A percentile compares a stretch with the other conserved stretches of the same genome.
Conservation (phyloP, 2,888 invertebrate species). For the Ashinkailepas kermadecensis region DNA sequence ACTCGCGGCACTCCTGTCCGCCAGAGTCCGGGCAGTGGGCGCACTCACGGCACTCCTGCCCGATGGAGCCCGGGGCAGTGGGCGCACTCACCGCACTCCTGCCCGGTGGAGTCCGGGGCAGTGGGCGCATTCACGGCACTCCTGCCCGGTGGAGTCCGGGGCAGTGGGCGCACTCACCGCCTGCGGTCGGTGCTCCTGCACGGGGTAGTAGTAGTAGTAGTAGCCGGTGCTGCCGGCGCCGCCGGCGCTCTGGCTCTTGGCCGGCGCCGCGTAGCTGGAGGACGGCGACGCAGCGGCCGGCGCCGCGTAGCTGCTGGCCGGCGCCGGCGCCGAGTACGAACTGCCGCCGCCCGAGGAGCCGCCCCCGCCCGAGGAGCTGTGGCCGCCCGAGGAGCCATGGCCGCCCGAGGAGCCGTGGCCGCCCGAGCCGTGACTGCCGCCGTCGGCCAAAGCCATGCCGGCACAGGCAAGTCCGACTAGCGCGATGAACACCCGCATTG, state of each 20-base stretch:
- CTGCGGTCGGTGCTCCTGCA: constrained; percentile 24
- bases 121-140: no score
- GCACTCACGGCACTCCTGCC: no score
- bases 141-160: no score
- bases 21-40: no score
- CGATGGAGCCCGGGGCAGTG: no score
- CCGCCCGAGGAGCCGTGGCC: not conserved
- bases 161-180: not conserved
- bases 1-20: no score
- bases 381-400: not conserved
- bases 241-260: not conserved
- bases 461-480: not conserved
- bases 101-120: no score
- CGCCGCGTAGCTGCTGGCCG: not conserved
- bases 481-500: not conserved
- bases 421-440: not conserved
- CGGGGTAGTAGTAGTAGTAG: constrained; percentile 29
- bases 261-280: not conserved
- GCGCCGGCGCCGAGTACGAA: not conserved
- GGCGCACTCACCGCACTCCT: no score
- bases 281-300: not conserved
- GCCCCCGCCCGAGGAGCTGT: not conserved
- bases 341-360: not conserved
- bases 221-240: constrained; percentile 14
- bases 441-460: not conserved